A percentile compares a stretch with the other conserved stretches of the same genome.
Evolutionary conservation across 1,140 invertebrate species (phyloP).

Genomic region (Lasioglossum albipes): DNA sequence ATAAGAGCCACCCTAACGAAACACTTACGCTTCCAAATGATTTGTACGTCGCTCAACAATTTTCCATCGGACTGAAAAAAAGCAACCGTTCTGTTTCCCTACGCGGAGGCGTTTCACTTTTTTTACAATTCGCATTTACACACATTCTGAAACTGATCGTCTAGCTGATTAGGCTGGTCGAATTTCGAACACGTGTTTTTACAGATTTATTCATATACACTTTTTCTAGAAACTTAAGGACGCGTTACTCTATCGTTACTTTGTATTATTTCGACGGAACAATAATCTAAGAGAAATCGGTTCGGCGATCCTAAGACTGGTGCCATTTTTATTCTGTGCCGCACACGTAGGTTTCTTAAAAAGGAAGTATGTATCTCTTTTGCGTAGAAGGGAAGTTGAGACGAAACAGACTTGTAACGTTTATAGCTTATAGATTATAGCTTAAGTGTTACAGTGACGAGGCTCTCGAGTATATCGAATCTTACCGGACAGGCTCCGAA

Average conservation of each 20-base stretch:
- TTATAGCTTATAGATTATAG: constrained; percentile 23
- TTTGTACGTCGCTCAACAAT: constrained; percentile 28
- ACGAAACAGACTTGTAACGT: not conserved
- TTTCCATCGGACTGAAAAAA: constrained; percentile 11
- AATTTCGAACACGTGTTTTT: constrained; percentile 19
- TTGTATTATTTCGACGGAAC: constrained; percentile 17
- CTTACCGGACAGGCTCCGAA: constrained; percentile 29
- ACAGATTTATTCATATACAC: constrained; percentile 31
- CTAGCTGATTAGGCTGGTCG: not conserved
- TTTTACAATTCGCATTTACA: constrained; percentile 10
- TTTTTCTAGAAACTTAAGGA: constrained; percentile 28
- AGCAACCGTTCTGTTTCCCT: constrained; percentile 10
- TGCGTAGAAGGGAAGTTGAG: not conserved
- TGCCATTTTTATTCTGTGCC: constrained; percentile 37
- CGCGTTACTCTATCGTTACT: not conserved
- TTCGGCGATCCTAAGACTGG: constrained; percentile 38
- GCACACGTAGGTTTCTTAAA: not conserved
- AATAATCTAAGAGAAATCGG: constrained; percentile 15
- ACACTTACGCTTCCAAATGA: constrained; percentile 33
- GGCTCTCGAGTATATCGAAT: constrained; percentile 27
- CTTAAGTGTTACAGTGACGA: constrained; percentile 23
- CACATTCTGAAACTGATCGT: constrained; percentile 13
- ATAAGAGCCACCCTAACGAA: not conserved
- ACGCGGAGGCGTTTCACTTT: not conserved
- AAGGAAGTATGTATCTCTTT: not conserved